Evolutionary conservation across 2,888 invertebrate genomes (phyloP), one percentile per base, ranked within the genome.

Genomic region (Rhyacophila evoluta): DNA sequence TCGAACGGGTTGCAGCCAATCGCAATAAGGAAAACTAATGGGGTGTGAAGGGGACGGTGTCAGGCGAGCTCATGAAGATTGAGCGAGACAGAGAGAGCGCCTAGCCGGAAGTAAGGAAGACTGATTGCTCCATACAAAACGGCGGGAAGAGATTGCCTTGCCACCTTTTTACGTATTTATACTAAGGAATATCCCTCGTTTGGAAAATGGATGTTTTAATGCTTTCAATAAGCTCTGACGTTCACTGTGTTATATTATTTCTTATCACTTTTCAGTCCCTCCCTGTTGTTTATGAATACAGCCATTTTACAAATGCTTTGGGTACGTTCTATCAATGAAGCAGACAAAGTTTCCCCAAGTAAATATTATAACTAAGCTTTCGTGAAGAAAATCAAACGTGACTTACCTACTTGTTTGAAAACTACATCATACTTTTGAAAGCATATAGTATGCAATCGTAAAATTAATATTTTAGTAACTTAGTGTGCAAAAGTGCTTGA

Each of bases 31-130:
- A 72, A 75, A 69, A 79, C 75, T 79, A 79, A 79, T 79, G 79
- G 72, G 72, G 79, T 79, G 75, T 75, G 79, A 79, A 77, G 75
- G 69, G 72, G 71, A 37, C 72, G 36, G 55, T 69, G 75, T 75
- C 79, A 75, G 41, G 39, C 68, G 77, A 29, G 69, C 72, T 77
- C 77, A 79, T 74, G 79, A 79, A 79, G 79, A 79, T 79, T 68
- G 79, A 79, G 38, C 25, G 76, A 76, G 79, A 67, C 19, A 72
- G 74, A 72, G 33, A 28, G 75, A 75, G 75, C 39, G 75, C 72
- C 75, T 68, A 38, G 68, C 72, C 76, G 76, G 73, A 76, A 70
- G 73, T 73, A 76, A 79, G 79, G 72, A 79, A 79, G 75, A 79
- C 76, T 79, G 76, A 79, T 76, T 77, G 73, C 78, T 74, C 39